phyloP scores from a whole-genome alignment of 2,113 vertebrate species.

The Pleuronectes platessa region DNA sequence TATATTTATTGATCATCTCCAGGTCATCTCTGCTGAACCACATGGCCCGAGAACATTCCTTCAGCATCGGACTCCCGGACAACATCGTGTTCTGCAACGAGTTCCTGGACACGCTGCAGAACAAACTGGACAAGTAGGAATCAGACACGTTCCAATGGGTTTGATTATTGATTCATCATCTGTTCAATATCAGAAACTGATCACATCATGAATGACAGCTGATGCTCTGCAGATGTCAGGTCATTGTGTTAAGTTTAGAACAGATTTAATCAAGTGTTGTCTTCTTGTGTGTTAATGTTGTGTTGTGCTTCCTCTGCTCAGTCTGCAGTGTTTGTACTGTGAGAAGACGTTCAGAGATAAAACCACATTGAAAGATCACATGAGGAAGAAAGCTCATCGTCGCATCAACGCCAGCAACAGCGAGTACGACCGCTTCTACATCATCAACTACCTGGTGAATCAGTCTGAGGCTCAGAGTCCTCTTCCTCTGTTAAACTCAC shows the following conservation, averaged over 20 bases:
- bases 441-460: conserved; percentile 96
- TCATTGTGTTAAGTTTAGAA: background rate
- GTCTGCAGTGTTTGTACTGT: conserved; percentile 97
- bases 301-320: conserved; percentile 48
- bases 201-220: too few species aligned
- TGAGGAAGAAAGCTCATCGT: conserved; percentile 97
- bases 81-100: conserved; percentile 94
- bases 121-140: conserved; percentile 89
- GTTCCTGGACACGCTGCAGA: conserved; percentile 88
- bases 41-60: conserved; percentile 95
- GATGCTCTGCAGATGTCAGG: too few species aligned
- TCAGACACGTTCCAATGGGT: too few species aligned
- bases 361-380: conserved; percentile 95
- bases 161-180: too few species aligned
- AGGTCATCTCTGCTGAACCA: conserved; percentile 94
- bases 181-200: too few species aligned
- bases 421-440: conserved; percentile 93
- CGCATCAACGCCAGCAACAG: conserved; percentile 91
- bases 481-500: too few species aligned
- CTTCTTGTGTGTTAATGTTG: background rate
- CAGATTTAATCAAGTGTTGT: too few species aligned
- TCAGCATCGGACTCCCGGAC: conserved; percentile 95
- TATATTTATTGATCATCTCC: background rate
- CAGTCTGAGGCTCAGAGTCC: background rate
- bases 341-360: conserved; percentile 95